Percentiles rank a stretch among this genome's conserved stretches.
Evolutionary conservation across 2,113 vertebrate species (phyloP).

Genomic region (Neolamprologus longior): DNA sequence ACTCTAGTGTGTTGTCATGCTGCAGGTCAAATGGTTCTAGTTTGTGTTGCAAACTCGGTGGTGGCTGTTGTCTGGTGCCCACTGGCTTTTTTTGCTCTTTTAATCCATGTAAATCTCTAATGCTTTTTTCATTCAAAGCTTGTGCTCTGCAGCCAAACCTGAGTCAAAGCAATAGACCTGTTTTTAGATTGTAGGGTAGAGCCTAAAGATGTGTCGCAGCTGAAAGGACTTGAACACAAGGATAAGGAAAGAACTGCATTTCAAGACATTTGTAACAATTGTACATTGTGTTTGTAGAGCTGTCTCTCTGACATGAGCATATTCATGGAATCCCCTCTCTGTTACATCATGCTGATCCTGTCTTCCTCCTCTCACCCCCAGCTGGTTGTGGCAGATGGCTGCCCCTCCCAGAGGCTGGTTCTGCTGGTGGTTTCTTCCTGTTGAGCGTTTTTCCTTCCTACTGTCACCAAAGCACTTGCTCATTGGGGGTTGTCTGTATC

Average conservation of each 20-base stretch:
- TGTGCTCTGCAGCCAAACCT: neutral
- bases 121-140: neutral
- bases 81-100: neutral
- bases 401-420: neutral
- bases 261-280: neutral
- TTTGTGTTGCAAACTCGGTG: neutral
- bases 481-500: neutral
- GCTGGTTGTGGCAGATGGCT: neutral
- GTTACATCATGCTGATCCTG: neutral
- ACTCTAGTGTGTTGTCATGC: neutral
- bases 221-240: neutral
- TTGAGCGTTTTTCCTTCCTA: neutral
- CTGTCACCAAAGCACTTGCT: neutral
- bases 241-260: neutral
- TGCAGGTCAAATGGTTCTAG: neutral
- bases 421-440: neutral
- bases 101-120: neutral
- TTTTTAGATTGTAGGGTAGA: neutral
- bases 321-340: neutral
- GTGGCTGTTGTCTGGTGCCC: neutral
- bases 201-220: neutral
- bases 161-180: neutral
- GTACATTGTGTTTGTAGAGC: neutral
- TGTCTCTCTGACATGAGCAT: neutral
- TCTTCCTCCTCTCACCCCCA: neutral